phyloP scores from a whole-genome alignment of 2,113 vertebrate genomes.

The Apaloderma vittatum region DNA sequence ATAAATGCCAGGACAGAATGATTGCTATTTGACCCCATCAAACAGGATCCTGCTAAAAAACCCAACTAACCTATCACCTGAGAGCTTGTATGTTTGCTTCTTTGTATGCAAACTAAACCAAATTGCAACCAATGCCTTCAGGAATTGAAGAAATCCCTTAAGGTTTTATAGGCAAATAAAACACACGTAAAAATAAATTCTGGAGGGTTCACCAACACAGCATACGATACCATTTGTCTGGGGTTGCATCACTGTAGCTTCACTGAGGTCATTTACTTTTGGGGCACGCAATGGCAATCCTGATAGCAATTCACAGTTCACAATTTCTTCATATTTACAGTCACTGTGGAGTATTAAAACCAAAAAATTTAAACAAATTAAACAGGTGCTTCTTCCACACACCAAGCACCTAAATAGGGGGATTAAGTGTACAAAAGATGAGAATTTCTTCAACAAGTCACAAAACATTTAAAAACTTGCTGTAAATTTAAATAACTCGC shows the following conservation, averaged over 20 bases:
- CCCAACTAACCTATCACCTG: neutral
- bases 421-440: neutral
- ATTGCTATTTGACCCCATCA: neutral
- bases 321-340: conserved; percentile 10
- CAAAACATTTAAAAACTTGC: neutral
- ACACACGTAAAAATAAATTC: neutral
- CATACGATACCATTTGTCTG: conserved; percentile 72
- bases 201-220: neutral
- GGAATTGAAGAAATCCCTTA: neutral
- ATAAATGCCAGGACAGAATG: neutral
- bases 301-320: conserved; percentile 9
- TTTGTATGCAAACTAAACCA: neutral
- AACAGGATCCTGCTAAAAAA: neutral
- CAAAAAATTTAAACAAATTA: neutral
- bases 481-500: neutral
- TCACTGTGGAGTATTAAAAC: conserved; percentile 55
- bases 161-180: neutral
- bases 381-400: neutral
- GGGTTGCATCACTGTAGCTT: conserved; percentile 33
- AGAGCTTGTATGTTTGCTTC: neutral
- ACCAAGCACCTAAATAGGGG: neutral
- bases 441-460: neutral
- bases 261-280: neutral
- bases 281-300: neutral
- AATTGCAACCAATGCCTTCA: neutral